Evolutionary conservation across 2,797 vertebrate species (phyloP), one percentile per base, ranked within the genome.

Genomic region (Oreonectes daqikongensis): DNA sequence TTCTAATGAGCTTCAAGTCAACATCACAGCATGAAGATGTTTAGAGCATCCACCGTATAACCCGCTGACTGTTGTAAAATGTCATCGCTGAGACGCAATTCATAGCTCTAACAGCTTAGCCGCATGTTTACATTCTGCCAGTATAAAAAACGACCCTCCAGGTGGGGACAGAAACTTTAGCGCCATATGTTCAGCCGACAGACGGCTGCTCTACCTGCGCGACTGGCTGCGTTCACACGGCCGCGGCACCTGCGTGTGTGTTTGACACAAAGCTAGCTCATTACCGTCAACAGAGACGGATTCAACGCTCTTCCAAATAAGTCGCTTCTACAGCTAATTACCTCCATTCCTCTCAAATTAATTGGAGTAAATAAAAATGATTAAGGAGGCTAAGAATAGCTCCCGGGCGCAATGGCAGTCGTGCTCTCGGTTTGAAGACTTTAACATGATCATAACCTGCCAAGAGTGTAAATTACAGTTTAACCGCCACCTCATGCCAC

Each of bases 331-430:
- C 79, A 75, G 77, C 90, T 93, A 92, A 93, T 93, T 93, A 90
- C 88, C 88, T 90, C 86, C 86, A 90, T 90, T 91, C 82, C 85
- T 86, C 82, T 89, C 85, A 84, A 83, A 90, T 89, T 92, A 93
- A 92, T 92, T 90, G 88, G 84, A 91, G 88, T 87, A 90, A 92
- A 90, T 91, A 91, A 92, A 92, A 87, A 92, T 90, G 89, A 92
- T 93, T 92, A 92, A 92, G 91, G 84, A 79, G 84, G 81, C 89
- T 92, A 90, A 91, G 91, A 92, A 91, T 90, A 93, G 84, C 90
- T 44, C 4, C 70, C 24, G 81, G 79, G 81, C 88, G 88, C 82
- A 87, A 84, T 66, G 32, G 72, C 82, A 71, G 82, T 77, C 85
- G 81, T 84, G 83, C 81, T 61, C 75, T 87, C 86, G 88, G 88